These are phyloP conservation scores for Silurus lanzhouensis DNA, from an alignment of 2,797 vertebrate species.

Conservation along the genomic window DNA sequence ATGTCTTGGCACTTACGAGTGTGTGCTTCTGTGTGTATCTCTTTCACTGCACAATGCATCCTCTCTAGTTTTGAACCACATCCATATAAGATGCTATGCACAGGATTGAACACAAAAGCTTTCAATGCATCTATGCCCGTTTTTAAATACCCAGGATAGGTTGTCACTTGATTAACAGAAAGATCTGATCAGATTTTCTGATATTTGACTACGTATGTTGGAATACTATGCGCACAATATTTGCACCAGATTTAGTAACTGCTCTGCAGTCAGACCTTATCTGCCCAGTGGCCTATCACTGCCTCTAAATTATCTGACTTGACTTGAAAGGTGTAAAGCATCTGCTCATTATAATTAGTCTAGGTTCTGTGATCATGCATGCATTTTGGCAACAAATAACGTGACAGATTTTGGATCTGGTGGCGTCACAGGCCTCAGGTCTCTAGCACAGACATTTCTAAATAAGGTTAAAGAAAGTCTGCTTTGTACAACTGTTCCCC, in stretches of 20 bases:
- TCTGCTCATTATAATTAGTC: constrained; percentile 38
- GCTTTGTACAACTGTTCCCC: neutral
- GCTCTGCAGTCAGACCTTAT: constrained; percentile 3
- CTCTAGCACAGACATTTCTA: constrained; percentile 23
- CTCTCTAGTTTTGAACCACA: constrained; percentile 25
- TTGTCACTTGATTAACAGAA: neutral
- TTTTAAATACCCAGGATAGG: neutral
- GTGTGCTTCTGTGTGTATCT: neutral
- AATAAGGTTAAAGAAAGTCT: constrained; percentile 36
- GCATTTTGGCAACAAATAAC: constrained; percentile 36
- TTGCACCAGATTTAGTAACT: neutral
- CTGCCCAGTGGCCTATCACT: constrained; percentile 7
- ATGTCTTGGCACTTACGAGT: neutral
- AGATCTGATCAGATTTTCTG: constrained; percentile 8
- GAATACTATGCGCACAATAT: neutral
- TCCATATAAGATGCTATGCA: neutral
- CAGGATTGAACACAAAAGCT: constrained; percentile 17
- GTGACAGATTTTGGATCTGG: constrained; percentile 21
- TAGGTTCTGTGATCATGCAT: constrained; percentile 28
- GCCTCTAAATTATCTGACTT: constrained; percentile 13
- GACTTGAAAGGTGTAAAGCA: constrained; percentile 33
- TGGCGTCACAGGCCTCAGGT: constrained; percentile 17
- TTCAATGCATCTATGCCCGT: neutral
- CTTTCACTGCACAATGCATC: neutral
- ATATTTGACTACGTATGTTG: neutral